phyloP scores from a whole-genome alignment of 1,140 invertebrate species.

The Drosophila tani region DNA sequence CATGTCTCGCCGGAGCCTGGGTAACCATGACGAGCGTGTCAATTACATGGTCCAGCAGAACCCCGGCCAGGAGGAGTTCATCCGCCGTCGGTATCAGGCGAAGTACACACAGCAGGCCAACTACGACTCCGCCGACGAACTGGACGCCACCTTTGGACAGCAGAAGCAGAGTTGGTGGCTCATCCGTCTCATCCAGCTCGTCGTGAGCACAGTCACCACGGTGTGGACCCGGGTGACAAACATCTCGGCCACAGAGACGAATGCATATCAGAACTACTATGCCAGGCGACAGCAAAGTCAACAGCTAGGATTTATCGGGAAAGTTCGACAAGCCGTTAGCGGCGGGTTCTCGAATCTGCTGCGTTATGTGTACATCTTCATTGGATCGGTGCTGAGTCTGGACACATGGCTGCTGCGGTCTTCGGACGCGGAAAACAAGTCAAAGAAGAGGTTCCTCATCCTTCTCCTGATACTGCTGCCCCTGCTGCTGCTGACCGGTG shows the following conservation, averaged over 20 bases:
- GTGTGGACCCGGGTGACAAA: conserved; percentile 59
- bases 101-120: conserved; percentile 44
- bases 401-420: conserved; percentile 85
- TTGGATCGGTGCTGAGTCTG: conserved; percentile 84
- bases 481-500: conserved; percentile 85
- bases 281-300: conserved; percentile 29
- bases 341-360: conserved; percentile 54
- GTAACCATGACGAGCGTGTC: conserved; percentile 74
- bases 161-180: conserved; percentile 69
- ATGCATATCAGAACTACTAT: conserved; percentile 63
- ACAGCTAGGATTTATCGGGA: conserved; percentile 35
- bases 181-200: conserved; percentile 57
- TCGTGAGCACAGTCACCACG: conserved; percentile 59
- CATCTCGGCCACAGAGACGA: conserved; percentile 43
- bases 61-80: conserved; percentile 75
- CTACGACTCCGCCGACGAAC: conserved; percentile 81
- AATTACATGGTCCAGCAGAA: conserved; percentile 75
- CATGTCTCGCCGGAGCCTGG: conserved; percentile 90
- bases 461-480: conserved; percentile 85
- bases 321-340: conserved; percentile 28
- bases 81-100: conserved; percentile 75
- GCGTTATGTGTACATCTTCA: conserved; percentile 71
- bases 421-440: conserved; percentile 63
- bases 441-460: conserved; percentile 81
- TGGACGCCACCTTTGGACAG: conserved; percentile 58